Conservation (phyloP, 2,797 vertebrate species). For the Podarcis lilfordi region DNA sequence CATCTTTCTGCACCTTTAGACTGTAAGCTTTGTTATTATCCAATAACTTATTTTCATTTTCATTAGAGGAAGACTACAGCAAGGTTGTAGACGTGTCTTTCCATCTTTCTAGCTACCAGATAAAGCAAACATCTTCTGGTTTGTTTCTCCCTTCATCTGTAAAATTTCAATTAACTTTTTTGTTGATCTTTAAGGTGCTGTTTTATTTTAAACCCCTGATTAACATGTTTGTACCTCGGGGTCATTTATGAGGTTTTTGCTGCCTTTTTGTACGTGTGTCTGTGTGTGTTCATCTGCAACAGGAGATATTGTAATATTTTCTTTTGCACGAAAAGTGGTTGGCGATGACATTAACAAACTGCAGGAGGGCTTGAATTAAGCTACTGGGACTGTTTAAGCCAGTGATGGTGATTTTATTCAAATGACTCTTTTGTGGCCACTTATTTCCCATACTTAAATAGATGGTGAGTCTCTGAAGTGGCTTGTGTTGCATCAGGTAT, state of each 20-base stretch:
- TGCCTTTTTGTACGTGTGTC: background rate
- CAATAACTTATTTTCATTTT: background rate
- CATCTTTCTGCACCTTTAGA: background rate
- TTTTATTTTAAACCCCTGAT: conserved; percentile 3
- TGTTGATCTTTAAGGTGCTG: background rate
- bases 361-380: background rate
- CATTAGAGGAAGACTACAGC: background rate
- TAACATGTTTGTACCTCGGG: background rate
- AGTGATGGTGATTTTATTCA: background rate
- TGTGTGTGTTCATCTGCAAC: background rate
- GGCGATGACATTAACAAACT: conserved; percentile 2
- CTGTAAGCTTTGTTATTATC: background rate
- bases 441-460: conserved; percentile 16
- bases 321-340: conserved; percentile 8
- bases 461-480: background rate
- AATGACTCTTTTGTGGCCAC: conserved; percentile 10
- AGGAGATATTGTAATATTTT: background rate
- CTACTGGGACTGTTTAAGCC: background rate
- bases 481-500: background rate
- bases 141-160: background rate
- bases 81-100: background rate
- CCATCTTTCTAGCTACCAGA: background rate
- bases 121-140: background rate
- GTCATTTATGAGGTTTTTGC: background rate
- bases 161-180: background rate